A percentile compares a stretch with the other conserved stretches of the same genome.
These are phyloP conservation scores for Dascyllus trimaculatus DNA, from an alignment of 2,113 vertebrate genomes.

Conservation along the genomic window DNA sequence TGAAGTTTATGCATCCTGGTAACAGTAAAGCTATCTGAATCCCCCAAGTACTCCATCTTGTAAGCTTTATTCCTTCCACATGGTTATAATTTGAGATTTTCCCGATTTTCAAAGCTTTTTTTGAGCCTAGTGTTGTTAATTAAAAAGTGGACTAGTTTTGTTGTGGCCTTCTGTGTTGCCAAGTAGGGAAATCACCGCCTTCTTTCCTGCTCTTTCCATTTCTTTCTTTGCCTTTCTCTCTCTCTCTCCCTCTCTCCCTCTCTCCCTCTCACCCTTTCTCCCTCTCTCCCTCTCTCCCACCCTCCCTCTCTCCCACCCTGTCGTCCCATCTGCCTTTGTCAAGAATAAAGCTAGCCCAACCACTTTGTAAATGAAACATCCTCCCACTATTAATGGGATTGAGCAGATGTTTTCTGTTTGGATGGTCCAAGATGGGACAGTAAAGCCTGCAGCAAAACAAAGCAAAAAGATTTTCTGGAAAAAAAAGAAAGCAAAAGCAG, in stretches of 20 bases:
- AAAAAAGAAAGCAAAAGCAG: constrained; percentile 55
- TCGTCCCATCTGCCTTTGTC: constrained; percentile 65
- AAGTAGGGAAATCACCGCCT: constrained; percentile 69
- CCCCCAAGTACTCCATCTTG: constrained; percentile 66
- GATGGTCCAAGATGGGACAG: constrained; percentile 72
- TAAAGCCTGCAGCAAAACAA: constrained; percentile 73
- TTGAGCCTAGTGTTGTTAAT: constrained; percentile 81
- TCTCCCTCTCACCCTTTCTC: not conserved
- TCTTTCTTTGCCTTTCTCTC: constrained; percentile 22
- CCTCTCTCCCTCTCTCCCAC: no score
- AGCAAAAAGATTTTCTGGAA: constrained; percentile 61
- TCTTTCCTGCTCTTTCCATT: constrained; percentile 55
- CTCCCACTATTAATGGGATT: constrained; percentile 76
- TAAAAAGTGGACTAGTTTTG: constrained; percentile 82
- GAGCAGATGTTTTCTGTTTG: constrained; percentile 84
- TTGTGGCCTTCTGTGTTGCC: constrained; percentile 77
- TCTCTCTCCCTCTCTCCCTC: not conserved
- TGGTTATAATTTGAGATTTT: constrained; percentile 84
- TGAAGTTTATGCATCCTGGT: constrained; percentile 71
- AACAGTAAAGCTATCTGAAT: constrained; percentile 70
- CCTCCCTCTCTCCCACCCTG: constrained; percentile 8
- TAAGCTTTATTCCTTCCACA: constrained; percentile 74
- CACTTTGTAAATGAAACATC: constrained; percentile 80
- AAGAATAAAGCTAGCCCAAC: constrained; percentile 61
- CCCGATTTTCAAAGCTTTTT: constrained; percentile 77